phyloP scores from a whole-genome alignment of 2,888 invertebrate species.

The Ganaspis brasiliensis region DNA sequence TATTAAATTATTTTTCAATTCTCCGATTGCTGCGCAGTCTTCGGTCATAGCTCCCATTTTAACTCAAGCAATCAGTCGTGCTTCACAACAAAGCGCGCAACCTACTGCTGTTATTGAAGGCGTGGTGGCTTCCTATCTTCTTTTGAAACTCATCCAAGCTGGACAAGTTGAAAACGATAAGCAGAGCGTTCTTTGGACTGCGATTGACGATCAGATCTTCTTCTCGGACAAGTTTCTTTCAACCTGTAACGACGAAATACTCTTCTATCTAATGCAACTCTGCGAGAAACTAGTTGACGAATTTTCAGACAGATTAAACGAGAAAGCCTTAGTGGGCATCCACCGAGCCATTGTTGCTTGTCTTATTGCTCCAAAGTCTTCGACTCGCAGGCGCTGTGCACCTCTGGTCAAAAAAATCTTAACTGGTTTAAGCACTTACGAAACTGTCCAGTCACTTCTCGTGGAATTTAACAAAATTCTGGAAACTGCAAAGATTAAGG shows the following conservation, averaged over 20 bases:
- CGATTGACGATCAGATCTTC: constrained; percentile 89
- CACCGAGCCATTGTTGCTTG: constrained; percentile 88
- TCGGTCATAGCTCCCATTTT: constrained; percentile 84
- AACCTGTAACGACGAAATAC: constrained; percentile 87
- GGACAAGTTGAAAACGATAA: constrained; percentile 81
- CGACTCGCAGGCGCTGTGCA: constrained; percentile 85
- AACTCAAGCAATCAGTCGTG: constrained; percentile 88
- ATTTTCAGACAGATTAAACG: constrained; percentile 86
- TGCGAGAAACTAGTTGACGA: constrained; percentile 88
- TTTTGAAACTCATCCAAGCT: constrained; percentile 84
- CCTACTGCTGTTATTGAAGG: constrained; percentile 87
- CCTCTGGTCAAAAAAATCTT: constrained; percentile 85
- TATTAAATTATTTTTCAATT: constrained; percentile 85
- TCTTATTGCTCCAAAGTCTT: constrained; percentile 84
- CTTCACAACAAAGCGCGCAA: constrained; percentile 88
- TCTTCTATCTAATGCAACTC: constrained; percentile 87
- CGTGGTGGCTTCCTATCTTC: constrained; percentile 85
- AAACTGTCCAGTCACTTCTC: constrained; percentile 85
- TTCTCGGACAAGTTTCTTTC: constrained; percentile 91
- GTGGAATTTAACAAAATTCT: constrained; percentile 86
- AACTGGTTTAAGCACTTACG: constrained; percentile 83
- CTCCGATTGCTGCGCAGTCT: constrained; percentile 67
- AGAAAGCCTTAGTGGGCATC: constrained; percentile 84
- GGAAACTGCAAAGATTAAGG: constrained; percentile 84
- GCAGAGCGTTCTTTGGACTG: constrained; percentile 85